phyloP scores from a whole-genome alignment of 2,797 vertebrate genomes.

The Aplochiton taeniatus region DNA sequence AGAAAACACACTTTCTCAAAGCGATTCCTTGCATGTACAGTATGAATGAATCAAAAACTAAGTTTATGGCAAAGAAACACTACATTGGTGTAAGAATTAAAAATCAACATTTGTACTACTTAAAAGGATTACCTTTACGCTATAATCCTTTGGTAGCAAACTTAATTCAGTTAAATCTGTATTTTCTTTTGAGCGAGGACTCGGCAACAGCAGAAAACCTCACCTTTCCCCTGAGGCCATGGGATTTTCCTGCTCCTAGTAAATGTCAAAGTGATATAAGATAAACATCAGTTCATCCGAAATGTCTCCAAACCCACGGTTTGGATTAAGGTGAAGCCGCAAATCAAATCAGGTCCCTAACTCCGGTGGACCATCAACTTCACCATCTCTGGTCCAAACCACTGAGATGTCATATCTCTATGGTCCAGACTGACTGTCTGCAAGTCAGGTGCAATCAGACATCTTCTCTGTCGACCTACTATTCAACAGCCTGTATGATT shows the following conservation, averaged over 20 bases:
- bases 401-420: constrained; percentile 12
- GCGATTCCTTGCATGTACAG: too few relatives aligned
- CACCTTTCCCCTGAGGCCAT: constrained; percentile 5
- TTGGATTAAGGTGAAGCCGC: constrained; percentile 41
- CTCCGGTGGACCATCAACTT: constrained; percentile 63
- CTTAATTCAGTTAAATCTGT: too few relatives aligned
- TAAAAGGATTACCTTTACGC: too few relatives aligned
- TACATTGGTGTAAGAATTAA: too few relatives aligned
- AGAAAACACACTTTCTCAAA: too few relatives aligned
- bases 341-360: constrained; percentile 41
- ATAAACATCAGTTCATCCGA: constrained; percentile 17
- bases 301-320: constrained; percentile 29
- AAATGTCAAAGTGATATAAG: constrained; percentile 25
- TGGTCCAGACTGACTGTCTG: background rate
- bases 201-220: too few relatives aligned
- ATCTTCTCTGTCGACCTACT: constrained; percentile 5
- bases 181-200: too few relatives aligned
- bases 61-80: too few relatives aligned
- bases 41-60: too few relatives aligned
- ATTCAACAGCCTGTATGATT: background rate
- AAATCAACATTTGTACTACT: too few relatives aligned
- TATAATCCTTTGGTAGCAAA: too few relatives aligned
- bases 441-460: constrained; percentile 28
- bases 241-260: constrained; percentile 14
- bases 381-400: constrained; percentile 9